phyloP scores from a whole-genome alignment of 2,888 invertebrate genomes.

The Cenopis cana region DNA sequence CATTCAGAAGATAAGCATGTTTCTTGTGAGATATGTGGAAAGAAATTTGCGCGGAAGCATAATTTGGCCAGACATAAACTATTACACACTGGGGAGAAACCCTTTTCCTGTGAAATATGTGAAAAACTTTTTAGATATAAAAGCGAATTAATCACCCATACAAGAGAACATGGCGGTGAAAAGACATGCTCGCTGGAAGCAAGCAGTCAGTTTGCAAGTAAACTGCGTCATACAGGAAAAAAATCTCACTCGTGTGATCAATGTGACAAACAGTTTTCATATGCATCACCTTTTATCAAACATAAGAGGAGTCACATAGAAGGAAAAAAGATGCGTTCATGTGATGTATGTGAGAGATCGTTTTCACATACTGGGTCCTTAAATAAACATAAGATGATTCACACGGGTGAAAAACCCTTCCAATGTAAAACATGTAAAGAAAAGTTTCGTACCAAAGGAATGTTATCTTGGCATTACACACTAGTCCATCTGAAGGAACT shows the following conservation, averaged over 20 bases:
- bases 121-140: neutral
- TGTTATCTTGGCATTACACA: slow-evolving; percentile 3
- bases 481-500: neutral
- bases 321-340: neutral
- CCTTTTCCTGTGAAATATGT: slow-evolving; percentile 2
- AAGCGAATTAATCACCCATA: neutral
- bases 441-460: neutral
- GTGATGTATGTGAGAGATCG: neutral
- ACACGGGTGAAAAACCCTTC: neutral
- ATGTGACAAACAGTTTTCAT: too few relatives aligned
- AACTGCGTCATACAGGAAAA: neutral
- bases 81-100: slow-evolving; percentile 3
- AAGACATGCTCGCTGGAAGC: neutral
- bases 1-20: neutral
- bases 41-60: neutral
- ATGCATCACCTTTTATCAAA: too few relatives aligned
- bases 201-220: neutral
- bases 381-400: neutral
- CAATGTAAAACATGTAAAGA: slow-evolving; percentile 2
- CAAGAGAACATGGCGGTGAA: neutral
- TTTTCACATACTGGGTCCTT: neutral
- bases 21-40: neutral
- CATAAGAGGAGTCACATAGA: too few relatives aligned
- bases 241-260: neutral
- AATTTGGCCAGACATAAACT: slow-evolving; percentile 2